phyloP scores from a whole-genome alignment of 2,888 invertebrate genomes.

The Theretra japonica region DNA sequence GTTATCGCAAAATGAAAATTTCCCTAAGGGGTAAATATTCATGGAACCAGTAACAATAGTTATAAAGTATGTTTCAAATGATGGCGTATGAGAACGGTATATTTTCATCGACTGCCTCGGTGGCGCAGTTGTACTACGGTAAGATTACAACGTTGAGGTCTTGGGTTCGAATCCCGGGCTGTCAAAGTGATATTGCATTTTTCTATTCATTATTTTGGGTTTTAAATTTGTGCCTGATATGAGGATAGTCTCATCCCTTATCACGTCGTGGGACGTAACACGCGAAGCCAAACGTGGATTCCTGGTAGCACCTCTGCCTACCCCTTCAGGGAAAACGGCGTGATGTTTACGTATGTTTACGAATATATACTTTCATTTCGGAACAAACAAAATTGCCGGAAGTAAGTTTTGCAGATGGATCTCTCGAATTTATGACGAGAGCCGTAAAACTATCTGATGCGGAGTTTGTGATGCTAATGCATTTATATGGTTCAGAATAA shows the following conservation, averaged over 20 bases:
- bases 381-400: conserved; percentile 28
- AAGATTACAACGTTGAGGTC: too few species aligned
- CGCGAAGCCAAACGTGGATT: too few species aligned
- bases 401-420: conserved; percentile 8
- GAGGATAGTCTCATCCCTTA: too few species aligned
- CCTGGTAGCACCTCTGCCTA: too few species aligned
- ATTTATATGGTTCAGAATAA: neutral
- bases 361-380: conserved; percentile 8
- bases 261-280: too few species aligned
- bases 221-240: too few species aligned
- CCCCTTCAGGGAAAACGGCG: too few species aligned
- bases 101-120: neutral
- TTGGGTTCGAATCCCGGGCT: too few species aligned
- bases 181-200: too few species aligned
- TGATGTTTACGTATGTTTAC: too few species aligned
- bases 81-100: neutral
- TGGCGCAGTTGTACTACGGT: too few species aligned
- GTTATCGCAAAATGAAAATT: neutral
- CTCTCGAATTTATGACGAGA: conserved; percentile 11
- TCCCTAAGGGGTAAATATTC: conserved; percentile 2
- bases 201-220: too few species aligned
- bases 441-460: conserved; percentile 19
- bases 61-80: neutral
- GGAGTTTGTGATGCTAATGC: neutral
- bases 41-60: neutral